Evolutionary conservation across 2,888 invertebrate species (phyloP), one percentile per base, ranked within the genome.

Genomic region (Amblyteles armatorius): DNA sequence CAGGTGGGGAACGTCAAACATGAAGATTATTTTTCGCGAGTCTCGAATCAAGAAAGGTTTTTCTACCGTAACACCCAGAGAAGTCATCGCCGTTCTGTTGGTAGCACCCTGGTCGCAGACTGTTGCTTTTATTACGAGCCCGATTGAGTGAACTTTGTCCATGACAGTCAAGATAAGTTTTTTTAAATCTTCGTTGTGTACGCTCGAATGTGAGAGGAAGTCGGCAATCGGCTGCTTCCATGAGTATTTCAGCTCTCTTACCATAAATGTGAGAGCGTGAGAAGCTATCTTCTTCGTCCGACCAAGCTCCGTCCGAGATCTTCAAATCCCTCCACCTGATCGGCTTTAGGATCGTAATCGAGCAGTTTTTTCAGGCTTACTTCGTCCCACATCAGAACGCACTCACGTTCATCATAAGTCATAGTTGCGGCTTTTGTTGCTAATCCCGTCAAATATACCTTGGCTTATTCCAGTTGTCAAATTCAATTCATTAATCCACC

Each of bases 211-310:
- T 16, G 87, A 84, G 22, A 89, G 71, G 80, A 83, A 86, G 71
- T 89, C 90, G 55, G 84, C 73, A 19, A 90, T 74, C 1, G 88
- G 88, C 48, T 89, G 88, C 72, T 88, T 88, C 90, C 90, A 90
- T 16, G 85, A 57, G 6, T 83, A 84, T 29, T 80, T 83, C 1
- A 88, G 65, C 4, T 89, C 89, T 44, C 86, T 80, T 7, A 89
- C 36, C 89, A 90, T 88, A 48, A 90, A 90, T 1, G 89, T 87
- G n/a, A 89, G 80, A 9, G 87, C 88, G 33, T 89, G 84, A 50
- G 86, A 88, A 5, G 88, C 89, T 11, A 80, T 13, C 22, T 80
- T 50, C 0, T 82, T 74, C 0, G 63, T 71, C 1, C 88, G 78
- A 22, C 87, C 88, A 22, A 87, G 79, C 67, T 72, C 69, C 13